Evolutionary conservation across 2,888 invertebrate species (phyloP).

Genomic region (Galeopsomyia nigrocyanea): DNA sequence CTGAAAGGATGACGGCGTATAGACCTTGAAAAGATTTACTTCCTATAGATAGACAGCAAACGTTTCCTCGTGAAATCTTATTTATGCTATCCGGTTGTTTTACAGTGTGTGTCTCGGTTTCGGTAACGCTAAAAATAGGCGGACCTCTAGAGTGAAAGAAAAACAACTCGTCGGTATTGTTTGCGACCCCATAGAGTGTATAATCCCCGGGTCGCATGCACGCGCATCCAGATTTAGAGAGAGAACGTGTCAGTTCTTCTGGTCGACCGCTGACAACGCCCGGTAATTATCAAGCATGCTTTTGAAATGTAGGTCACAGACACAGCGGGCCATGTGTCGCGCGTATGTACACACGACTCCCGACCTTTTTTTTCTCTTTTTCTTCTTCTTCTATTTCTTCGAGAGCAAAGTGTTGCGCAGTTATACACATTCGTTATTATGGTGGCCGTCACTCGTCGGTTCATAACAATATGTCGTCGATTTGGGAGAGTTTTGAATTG

Average conservation of each 20-base stretch:
- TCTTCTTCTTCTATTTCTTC: no score
- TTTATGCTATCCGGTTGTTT: no score
- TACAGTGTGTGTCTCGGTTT: no score
- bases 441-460: constrained; percentile 17
- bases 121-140: no score
- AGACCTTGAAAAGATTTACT: no score
- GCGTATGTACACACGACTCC: constrained; percentile 3
- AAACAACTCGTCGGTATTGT: constrained; percentile 3
- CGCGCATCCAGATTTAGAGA: constrained; percentile 39
- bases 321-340: constrained; percentile 47
- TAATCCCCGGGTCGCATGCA: constrained; percentile 61
- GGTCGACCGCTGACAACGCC: constrained; percentile 53
- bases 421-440: constrained; percentile 13
- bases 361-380: constrained; percentile 24
- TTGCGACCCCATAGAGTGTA: constrained; percentile 43
- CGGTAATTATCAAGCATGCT: constrained; percentile 62
- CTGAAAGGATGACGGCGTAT: no score
- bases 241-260: constrained; percentile 51
- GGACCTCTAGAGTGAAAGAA: neutral
- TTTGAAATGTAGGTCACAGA: constrained; percentile 58
- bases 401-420: constrained; percentile 9
- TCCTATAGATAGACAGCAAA: no score
- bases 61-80: no score
- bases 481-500: neutral
- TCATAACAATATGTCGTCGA: constrained; percentile 35